Conservation (phyloP, 2,797 vertebrate species). For the Fringilla coelebs region DNA sequence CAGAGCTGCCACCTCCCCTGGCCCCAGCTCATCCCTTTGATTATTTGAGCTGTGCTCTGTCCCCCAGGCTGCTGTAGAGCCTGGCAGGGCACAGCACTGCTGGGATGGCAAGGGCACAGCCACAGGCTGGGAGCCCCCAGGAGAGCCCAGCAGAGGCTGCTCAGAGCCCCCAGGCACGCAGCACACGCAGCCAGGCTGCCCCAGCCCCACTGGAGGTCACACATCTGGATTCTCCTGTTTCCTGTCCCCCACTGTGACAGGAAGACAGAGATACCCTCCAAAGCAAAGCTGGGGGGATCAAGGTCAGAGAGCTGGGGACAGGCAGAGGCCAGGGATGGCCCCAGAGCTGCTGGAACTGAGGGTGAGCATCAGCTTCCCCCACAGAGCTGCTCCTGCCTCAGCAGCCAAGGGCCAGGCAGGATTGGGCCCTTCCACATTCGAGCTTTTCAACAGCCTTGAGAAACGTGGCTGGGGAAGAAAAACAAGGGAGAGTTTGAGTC, state of each 20-base stretch:
- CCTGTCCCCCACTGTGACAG: neutral
- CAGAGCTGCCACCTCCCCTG: neutral
- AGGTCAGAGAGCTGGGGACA: neutral
- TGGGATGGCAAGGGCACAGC: accelerated
- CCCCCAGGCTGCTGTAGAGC: neutral
- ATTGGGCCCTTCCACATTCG: neutral
- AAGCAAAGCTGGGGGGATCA: neutral
- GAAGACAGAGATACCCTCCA: neutral
- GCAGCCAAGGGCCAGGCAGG: neutral
- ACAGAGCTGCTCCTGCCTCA: neutral
- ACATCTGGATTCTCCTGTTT: neutral
- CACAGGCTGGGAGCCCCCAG: neutral
- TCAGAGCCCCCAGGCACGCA: neutral
- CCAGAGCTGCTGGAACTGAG: neutral
- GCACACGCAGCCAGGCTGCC: accelerated
- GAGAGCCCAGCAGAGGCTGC: accelerated
- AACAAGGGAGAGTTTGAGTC: neutral
- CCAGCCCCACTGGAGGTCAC: neutral
- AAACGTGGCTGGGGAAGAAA: neutral
- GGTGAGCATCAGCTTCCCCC: neutral
- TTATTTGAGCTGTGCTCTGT: accelerated
- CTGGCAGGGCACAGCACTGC: neutral
- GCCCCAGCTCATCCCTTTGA: accelerated
- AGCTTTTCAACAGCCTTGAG: neutral
- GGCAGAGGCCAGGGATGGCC: neutral